Base-by-base conservation (phyloP, 2,113 vertebrate genomes). In the Struthio camelus region DNA sequence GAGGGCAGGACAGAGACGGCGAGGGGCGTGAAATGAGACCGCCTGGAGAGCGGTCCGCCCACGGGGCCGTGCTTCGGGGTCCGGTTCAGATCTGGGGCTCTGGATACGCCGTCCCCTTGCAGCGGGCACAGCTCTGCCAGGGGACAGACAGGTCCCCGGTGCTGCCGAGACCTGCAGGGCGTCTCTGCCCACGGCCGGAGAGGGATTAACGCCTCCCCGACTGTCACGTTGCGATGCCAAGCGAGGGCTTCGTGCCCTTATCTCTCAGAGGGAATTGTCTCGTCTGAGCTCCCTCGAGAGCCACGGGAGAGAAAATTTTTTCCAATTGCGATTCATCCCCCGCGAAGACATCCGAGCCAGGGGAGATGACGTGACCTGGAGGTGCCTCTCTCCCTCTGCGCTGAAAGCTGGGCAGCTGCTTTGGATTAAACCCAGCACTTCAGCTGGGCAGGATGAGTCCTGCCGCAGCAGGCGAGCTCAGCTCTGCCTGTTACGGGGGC, bases 401-500 rank as follows among this genome's bases (percentile, higher is more conserved):
- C 11, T 12, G 36, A 28, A 66, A 32, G 27, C 28, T 2, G 54
- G 27, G 54, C 15, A 30, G 56, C 56, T 58, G 56, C 56, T 40
- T 7, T 18, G 62, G 17, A 12, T 44, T 11, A 1, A 8, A 14
- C 32, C 10, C 62, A 34, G 86, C 61, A 5, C 48, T 36, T 17
- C 34, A 1, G 23, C 14, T 0, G 14, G 48, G 42, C 64, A n/a
- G 77, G 76, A 51, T 28, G 48, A 13, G 27, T 42, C 73, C 46
- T 2, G 28, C 50, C 11, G 53, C 2, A 4, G 42, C 16, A 0
- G 4, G 4, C 59, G n/a, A 14, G 48, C 32, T 59, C 15, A 0
- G 28, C 82, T 28, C 51, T 28, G 32, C 64, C 40, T 1, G 19
- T 12, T 5, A 2, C 23, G 3, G 2, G 0, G 27, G n/a, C 17